These are phyloP conservation scores for Chironomus tentans DNA, from an alignment of 2,888 invertebrate genomes.

Conservation along the genomic window DNA sequence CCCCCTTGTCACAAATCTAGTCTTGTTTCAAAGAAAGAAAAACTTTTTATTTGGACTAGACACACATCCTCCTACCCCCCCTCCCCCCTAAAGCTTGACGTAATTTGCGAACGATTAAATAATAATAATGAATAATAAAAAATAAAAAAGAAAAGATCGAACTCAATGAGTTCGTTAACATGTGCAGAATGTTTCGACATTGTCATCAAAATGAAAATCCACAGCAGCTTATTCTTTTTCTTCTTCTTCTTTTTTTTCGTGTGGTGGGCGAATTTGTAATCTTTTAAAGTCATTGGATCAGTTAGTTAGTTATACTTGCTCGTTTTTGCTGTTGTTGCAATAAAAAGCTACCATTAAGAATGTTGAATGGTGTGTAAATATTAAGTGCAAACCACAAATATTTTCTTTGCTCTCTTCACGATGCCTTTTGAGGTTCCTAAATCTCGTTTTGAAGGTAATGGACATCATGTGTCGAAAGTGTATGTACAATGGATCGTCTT, in stretches of 20 bases:
- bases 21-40: too few species aligned
- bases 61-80: too few species aligned
- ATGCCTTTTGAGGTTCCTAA: not conserved
- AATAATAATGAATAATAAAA: not conserved
- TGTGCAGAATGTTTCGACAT: not conserved
- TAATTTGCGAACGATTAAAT: too few species aligned
- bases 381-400: conserved; percentile 1
- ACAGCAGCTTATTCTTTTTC: not conserved
- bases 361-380: conserved; percentile 3
- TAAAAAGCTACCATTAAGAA: not conserved
- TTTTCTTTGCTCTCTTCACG: not conserved
- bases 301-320: not conserved
- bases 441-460: too few species aligned
- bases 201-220: not conserved
- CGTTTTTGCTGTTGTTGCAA: not conserved
- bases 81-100: too few species aligned
- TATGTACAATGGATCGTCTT: too few species aligned
- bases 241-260: not conserved
- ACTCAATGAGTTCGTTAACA: conserved; percentile 5
- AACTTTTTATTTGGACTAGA: too few species aligned
- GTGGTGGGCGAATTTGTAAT: conserved; percentile 10
- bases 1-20: too few species aligned
- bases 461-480: too few species aligned
- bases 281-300: not conserved
- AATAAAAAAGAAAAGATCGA: not conserved